Base-by-base conservation (phyloP, 2,888 invertebrate genomes). In the Archaeoteleia sp. region DNA sequence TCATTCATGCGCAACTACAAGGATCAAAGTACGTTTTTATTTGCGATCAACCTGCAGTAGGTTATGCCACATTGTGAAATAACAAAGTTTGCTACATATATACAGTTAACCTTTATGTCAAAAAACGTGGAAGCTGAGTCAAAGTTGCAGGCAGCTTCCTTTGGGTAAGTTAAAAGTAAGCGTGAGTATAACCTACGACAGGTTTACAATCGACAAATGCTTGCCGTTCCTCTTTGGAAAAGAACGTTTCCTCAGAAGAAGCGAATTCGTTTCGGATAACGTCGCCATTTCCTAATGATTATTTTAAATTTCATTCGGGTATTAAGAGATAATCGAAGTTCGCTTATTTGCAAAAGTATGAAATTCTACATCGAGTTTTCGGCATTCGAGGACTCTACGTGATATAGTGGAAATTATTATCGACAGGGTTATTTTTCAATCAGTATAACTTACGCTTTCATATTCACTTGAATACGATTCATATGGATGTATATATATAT, bases 281-380 rank as follows among this genome's bases (percentile, higher is more conserved):
- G 10, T 51, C 13, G 1, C 17, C 20, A 8, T 13, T 4, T 20
- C 5, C 30, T 23, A 55, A 63, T 66, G 69, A 69, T 55, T 67
- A 67, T 71, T 54, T 62, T 57, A 61, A 71, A 67, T 67, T 69
- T 73, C 63, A 66, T 70, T 70, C 70, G 65, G 70, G 67, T 75
- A 73, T 76, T 74, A 67, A 77, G 71, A 77, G 76, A 72, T 73
- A 72, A 66, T 77, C 74, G 72, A 77, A 80, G 74, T 76, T 80
- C 80, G 80, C 80, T 82, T 83, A 80, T 81, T 84, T 83, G 83
- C 81, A 84, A 84, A 84, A 84, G 83, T 84, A 84, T 82, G 84
- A 84, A 84, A 84, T 76, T 78, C 82, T 83, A 82, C 77, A 46
- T 60, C 77, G 79, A 82, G 78, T 76, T 76, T 66, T 73, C 70